Evolutionary conservation across 2,797 vertebrate genomes (phyloP).

Genomic region (Cercopithecus hamlyni): DNA sequence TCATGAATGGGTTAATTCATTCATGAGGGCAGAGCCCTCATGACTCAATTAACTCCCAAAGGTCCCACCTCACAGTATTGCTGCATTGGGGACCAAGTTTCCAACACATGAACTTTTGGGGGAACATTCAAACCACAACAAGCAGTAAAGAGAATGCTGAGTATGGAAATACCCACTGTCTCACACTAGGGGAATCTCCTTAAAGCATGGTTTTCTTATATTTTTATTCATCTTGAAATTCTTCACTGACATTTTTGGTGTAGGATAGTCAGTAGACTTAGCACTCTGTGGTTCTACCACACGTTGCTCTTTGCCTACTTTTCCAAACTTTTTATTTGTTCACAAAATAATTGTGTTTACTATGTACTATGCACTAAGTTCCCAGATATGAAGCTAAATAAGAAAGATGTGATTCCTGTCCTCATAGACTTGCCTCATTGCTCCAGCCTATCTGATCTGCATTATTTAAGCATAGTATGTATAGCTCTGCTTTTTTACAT

Average conservation of each 20-base stretch:
- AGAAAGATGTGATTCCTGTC: neutral
- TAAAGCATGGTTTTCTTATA: neutral
- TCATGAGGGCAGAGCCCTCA: neutral
- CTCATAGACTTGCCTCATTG: neutral
- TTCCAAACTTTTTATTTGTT: slow-evolving; percentile 11
- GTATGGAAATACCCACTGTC: neutral
- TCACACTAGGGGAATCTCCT: neutral
- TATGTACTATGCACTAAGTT: neutral
- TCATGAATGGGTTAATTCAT: neutral
- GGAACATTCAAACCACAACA: neutral
- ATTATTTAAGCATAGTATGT: neutral
- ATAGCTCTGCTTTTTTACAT: neutral
- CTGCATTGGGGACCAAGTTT: neutral
- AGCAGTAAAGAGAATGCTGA: slow-evolving; percentile 4
- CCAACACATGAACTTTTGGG: neutral
- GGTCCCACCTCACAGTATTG: neutral
- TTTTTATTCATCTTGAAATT: neutral
- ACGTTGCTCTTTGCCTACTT: neutral
- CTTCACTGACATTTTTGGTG: neutral
- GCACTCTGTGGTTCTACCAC: neutral
- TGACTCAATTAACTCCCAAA: neutral
- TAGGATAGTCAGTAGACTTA: neutral
- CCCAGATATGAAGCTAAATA: neutral
- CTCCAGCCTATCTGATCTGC: neutral
- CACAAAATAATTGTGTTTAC: neutral